Percentiles rank a stretch among this genome's conserved stretches.
Evolutionary conservation across 1,140 invertebrate species (phyloP).

Genomic region (Harlomillsia oculata): DNA sequence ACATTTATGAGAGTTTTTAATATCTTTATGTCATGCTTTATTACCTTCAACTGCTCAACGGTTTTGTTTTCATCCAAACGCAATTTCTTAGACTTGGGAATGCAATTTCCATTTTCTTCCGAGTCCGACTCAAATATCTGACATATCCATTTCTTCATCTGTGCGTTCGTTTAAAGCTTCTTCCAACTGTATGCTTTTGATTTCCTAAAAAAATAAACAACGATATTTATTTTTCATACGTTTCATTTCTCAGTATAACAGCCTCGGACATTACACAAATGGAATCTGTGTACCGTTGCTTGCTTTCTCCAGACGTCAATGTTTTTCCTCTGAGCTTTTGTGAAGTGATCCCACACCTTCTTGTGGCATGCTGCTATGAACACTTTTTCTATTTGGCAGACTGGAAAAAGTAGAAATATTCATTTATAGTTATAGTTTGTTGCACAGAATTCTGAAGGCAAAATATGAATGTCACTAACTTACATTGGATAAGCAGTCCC

Average conservation of each 20-base stretch:
- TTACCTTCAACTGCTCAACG: constrained; percentile 35
- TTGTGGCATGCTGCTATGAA: constrained; percentile 87
- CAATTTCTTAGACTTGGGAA: constrained; percentile 41
- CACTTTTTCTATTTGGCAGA: constrained; percentile 84
- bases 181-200: constrained; percentile 64
- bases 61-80: constrained; percentile 39
- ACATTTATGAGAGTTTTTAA: background rate
- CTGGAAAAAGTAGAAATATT: constrained; percentile 44
- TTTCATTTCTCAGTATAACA: background rate
- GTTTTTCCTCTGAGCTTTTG: constrained; percentile 95
- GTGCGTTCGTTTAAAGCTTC: constrained; percentile 56
- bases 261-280: background rate
- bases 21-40: constrained; percentile 6
- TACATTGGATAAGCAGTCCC: constrained; percentile 72
- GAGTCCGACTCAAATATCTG: constrained; percentile 57
- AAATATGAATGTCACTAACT: constrained; percentile 43
- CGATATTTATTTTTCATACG: background rate
- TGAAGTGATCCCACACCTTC: constrained; percentile 98
- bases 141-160: constrained; percentile 73
- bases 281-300: constrained; percentile 69
- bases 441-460: background rate
- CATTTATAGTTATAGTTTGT: background rate
- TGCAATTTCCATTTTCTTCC: constrained; percentile 26
- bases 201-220: constrained; percentile 50
- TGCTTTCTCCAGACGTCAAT: constrained; percentile 96